Percentiles rank a stretch among this genome's conserved stretches.
Evolutionary conservation across 2,797 vertebrate genomes (phyloP).

Genomic region (Eospalax fontanierii): DNA sequence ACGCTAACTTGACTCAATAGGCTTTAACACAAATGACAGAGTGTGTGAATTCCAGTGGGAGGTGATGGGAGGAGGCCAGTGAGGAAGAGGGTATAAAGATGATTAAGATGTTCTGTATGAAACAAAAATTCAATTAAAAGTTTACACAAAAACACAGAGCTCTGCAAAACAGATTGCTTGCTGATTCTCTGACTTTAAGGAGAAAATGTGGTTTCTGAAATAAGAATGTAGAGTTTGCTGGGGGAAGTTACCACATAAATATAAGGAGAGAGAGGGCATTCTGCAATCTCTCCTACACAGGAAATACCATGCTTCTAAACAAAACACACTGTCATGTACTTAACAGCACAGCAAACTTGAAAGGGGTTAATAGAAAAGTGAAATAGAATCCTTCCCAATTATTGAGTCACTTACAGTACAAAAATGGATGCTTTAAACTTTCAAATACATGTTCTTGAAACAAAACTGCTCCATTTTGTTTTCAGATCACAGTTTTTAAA

Average conservation of each 20-base stretch:
- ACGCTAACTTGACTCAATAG: too few relatives aligned
- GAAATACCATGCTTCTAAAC: neutral
- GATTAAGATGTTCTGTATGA: too few relatives aligned
- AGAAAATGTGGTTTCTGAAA: constrained; percentile 19
- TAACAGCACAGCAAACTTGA: neutral
- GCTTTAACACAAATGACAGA: too few relatives aligned
- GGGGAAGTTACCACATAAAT: neutral
- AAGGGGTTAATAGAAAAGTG: neutral
- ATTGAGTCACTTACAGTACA: neutral
- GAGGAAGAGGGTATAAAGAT: too few relatives aligned
- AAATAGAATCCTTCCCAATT: neutral
- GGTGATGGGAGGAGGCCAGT: too few relatives aligned
- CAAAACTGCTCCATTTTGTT: neutral
- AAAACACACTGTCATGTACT: neutral
- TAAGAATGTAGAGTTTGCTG: neutral
- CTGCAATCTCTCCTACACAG: neutral
- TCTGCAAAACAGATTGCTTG: neutral
- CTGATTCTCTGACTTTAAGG: neutral
- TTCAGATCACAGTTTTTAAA: neutral
- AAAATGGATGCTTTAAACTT: neutral
- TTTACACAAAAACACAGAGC: too few relatives aligned
- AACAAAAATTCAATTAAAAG: too few relatives aligned
- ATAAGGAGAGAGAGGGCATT: neutral
- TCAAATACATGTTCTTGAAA: neutral
- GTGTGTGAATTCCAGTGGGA: too few relatives aligned